A percentile compares a stretch with the other conserved stretches of the same genome.
These are phyloP conservation scores for Benthochromis sp. DNA, from an alignment of 2,113 vertebrate species.

Conservation along the genomic window DNA sequence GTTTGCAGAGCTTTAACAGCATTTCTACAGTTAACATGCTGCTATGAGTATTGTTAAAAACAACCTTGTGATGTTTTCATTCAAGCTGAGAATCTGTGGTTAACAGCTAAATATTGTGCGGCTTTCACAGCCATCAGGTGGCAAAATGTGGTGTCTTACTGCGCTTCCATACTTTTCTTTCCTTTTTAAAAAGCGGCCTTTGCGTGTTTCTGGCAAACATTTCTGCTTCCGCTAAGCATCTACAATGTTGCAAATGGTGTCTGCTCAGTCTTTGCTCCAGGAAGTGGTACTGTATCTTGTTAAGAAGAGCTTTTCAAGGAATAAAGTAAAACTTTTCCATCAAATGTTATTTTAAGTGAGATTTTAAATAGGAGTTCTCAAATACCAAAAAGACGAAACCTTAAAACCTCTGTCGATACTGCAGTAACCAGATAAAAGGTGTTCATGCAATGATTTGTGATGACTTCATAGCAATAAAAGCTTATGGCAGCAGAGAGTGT, in stretches of 20 bases:
- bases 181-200: constrained; percentile 22
- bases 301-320: not conserved
- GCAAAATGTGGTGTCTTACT: constrained; percentile 17
- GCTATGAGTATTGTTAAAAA: not conserved
- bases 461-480: constrained; percentile 10
- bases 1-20: not conserved
- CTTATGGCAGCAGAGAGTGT: not conserved
- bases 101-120: not conserved
- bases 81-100: not conserved
- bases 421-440: not conserved
- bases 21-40: not conserved
- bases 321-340: not conserved
- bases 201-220: constrained; percentile 24
- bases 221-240: not conserved
- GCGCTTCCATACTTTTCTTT: constrained; percentile 24
- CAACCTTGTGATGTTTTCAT: not conserved
- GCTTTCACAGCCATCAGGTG: constrained; percentile 21
- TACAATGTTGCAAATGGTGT: not conserved
- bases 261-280: constrained; percentile 11
- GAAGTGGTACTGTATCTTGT: not conserved
- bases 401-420: not conserved
- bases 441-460: constrained; percentile 1
- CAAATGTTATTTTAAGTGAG: not conserved
- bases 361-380: not conserved
- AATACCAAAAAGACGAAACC: not conserved